phyloP scores from a whole-genome alignment of 2,113 vertebrate genomes.

The Antennarius striatus region DNA sequence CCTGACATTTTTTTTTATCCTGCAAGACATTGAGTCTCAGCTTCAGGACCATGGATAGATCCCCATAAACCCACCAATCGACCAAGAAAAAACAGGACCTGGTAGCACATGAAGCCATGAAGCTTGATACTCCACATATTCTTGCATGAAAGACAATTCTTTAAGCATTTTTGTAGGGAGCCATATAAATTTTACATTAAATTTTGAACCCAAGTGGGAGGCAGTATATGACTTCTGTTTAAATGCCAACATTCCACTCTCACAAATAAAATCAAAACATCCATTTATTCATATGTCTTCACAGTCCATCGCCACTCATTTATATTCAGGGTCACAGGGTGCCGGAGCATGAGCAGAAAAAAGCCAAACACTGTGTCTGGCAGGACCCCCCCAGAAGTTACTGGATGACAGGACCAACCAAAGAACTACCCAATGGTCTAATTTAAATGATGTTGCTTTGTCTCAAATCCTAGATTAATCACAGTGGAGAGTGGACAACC shows the following conservation, averaged over 20 bases:
- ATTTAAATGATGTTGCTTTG: constrained; percentile 58
- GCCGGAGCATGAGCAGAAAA: constrained; percentile 40
- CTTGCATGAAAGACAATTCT: too few species aligned
- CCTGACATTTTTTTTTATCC: not conserved
- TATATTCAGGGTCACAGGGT: constrained; percentile 57
- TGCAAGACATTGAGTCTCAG: constrained; percentile 7
- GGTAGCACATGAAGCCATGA: not conserved
- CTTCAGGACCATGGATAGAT: constrained; percentile 72
- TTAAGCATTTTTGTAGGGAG: too few species aligned
- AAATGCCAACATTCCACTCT: constrained; percentile 12
- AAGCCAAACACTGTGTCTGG: constrained; percentile 46
- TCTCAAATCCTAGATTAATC: constrained; percentile 43
- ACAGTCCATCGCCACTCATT: constrained; percentile 21
- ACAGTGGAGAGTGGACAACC: constrained; percentile 34
- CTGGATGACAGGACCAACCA: constrained; percentile 55
- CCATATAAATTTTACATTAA: too few species aligned
- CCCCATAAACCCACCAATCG: not conserved
- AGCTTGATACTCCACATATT: too few species aligned
- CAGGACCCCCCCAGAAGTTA: constrained; percentile 54
- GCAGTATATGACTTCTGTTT: not conserved
- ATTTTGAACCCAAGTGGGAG: too few species aligned
- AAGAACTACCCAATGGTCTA: constrained; percentile 46
- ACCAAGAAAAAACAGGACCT: not conserved
- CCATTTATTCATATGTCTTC: constrained; percentile 14
- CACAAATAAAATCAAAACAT: constrained; percentile 16